Evolutionary conservation across 2,797 vertebrate genomes (phyloP), one percentile per base, ranked within the genome.

Genomic region (Margarornis squamiger): DNA sequence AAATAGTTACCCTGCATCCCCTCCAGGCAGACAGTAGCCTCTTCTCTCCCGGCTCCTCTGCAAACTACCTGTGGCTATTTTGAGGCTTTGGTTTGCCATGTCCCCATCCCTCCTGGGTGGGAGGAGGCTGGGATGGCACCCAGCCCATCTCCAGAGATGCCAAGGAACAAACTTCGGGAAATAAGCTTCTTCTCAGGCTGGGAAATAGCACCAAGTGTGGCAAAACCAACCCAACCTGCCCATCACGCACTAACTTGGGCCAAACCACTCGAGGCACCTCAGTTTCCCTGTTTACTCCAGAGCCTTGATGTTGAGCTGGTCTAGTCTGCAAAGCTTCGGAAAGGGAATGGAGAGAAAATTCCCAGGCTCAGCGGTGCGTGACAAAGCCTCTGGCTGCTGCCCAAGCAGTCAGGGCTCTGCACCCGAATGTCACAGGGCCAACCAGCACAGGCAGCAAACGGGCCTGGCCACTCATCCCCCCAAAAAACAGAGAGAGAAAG

Each of bases 181-280:
- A 27, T 3, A 6, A 27, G 6, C 49, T 88, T 43, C 30, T 0
- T 34, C 38, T 61, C 4, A 16, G 49, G 21, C 57, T 26, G 66
- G 61, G 66, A 24, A 65, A 21, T 0, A 12, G 41, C 49, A 66
- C 63, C 24, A 4, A 48, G 61, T 20, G 4, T 1, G 0, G 57
- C 34, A 22, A 43, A 10, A 14, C 67, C 74, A 78, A 24, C 49
- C 82, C 3, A 2, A 22, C 20, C 65, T 66, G 66, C 81, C 78
- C 57, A 7, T 0, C 7, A 8, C 0, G 0, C 12, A 0, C 27
- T 2, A 6, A 27, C 43, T 7, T 5, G 15, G 10, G 24, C 62
- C 49, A 20, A 52, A 38, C 24, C 41, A 0, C 30, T 3, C 39
- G 0, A 20, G 1, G n/a, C 19, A 14, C 86, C 66, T 54, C 63